Conservation (phyloP, 2,888 invertebrate genomes). For the Rhimphoctona megacephalus region DNA sequence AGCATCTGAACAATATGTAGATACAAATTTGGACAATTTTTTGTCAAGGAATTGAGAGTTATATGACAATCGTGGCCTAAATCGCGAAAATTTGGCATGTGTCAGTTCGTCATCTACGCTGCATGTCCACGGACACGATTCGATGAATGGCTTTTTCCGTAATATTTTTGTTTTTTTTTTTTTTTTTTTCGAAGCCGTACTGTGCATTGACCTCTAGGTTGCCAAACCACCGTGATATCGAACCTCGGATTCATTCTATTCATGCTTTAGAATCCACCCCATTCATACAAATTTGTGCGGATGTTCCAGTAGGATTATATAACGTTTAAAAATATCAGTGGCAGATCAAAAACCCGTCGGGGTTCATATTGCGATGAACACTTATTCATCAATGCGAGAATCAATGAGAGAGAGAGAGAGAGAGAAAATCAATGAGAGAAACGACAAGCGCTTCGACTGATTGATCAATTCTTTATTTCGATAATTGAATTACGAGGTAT, state of each 20-base stretch:
- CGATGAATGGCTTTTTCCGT: conserved; percentile 50
- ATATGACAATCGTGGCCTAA: neutral
- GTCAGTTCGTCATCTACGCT: conserved; percentile 15
- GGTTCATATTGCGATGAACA: neutral
- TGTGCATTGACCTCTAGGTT: conserved; percentile 29
- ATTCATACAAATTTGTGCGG: neutral
- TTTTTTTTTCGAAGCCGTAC: neutral
- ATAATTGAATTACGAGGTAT: neutral
- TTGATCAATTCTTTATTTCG: neutral
- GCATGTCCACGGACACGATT: neutral
- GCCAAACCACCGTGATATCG: neutral
- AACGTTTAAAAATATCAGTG: neutral
- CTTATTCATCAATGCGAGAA: neutral
- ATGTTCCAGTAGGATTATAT: neutral
- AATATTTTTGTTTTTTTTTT: neutral
- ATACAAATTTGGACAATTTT: neutral
- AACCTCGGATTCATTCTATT: neutral
- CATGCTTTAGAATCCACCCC: neutral
- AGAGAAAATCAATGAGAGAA: neutral
- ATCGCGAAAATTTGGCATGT: conserved; percentile 5
- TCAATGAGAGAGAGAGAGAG: too few species aligned
- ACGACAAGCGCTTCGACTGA: neutral
- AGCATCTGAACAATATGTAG: neutral
- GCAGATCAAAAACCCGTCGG: neutral
- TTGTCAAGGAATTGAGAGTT: neutral